phyloP scores from a whole-genome alignment of 2,797 vertebrate genomes.

The Gymnodraco acuticeps region DNA sequence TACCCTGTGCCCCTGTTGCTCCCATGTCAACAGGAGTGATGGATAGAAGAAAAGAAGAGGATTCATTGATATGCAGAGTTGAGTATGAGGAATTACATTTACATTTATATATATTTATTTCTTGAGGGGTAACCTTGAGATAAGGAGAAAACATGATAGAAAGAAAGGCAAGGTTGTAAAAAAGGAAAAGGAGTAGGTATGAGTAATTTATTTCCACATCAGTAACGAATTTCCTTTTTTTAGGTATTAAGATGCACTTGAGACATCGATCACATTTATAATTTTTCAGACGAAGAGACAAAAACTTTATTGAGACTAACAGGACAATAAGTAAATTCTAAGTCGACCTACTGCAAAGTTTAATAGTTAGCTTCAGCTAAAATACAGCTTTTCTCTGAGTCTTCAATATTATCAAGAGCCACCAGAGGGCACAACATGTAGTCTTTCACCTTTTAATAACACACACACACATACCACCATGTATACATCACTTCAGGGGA shows the following conservation, averaged over 20 bases:
- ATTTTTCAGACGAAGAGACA: slow-evolving; percentile 1
- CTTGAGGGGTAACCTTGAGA: neutral
- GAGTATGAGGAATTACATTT: neutral
- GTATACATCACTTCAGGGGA: too few relatives aligned
- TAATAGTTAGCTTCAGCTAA: neutral
- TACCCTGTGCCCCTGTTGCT: slow-evolving; percentile 83
- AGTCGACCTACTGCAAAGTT: slow-evolving; percentile 1
- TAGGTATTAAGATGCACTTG: neutral
- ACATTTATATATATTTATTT: neutral
- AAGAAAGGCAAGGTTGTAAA: neutral
- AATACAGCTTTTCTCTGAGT: slow-evolving; percentile 18
- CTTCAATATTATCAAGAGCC: slow-evolving; percentile 26
- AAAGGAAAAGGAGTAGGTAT: neutral
- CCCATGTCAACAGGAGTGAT: slow-evolving; percentile 80
- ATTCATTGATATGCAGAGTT: slow-evolving; percentile 28
- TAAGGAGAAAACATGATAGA: neutral
- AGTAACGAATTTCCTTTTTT: neutral
- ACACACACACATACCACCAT: slow-evolving; percentile 17
- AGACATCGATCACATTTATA: neutral
- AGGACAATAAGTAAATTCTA: neutral
- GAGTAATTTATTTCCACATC: slow-evolving; percentile 24
- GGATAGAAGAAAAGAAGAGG: slow-evolving; percentile 57
- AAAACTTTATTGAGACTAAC: neutral
- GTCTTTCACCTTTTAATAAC: slow-evolving; percentile 6
- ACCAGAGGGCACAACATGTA: slow-evolving; percentile 68